Evolutionary conservation across 2,113 vertebrate genomes (phyloP), one percentile per base, ranked within the genome.

Genomic region (Cololabis saira): DNA sequence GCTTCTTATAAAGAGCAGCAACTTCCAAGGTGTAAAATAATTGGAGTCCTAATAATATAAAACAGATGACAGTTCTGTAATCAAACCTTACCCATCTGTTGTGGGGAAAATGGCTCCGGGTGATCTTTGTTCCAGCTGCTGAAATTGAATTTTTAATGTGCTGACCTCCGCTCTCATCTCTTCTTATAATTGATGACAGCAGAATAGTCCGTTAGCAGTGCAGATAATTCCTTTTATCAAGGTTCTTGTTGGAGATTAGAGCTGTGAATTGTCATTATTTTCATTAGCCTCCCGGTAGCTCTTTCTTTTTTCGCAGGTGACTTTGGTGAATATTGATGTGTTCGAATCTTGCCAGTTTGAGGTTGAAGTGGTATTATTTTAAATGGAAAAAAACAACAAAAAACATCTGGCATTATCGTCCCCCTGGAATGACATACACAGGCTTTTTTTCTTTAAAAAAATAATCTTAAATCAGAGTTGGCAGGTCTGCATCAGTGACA

Each of bases 101-200:
- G 58, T 55, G 6, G 18, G 47, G 49, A 69, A 41, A 74, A 51
- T 43, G 37, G 55, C 80, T 74, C 52, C 7, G 12, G 64, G 68
- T 76, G 56, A 52, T 82, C 53, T 80, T 68, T 78, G 51, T 65
- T 68, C 1, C 18, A 0, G 19, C 54, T 51, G 22, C 51, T 65
- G n/a, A 76, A 76, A 76, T 71, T 50, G 14, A 60, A 76, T 76
- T 74, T 76, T 33, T 71, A 65, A 73, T 61, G 16, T n/a, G 18
- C 40, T 12, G n/a, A 42, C 59, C 60, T 68, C 41, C 30, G 19
- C 47, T 73, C 53, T 67, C 54, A 43, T 51, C 47, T 74, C 22
- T 14, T 55, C 49, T 42, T 40, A 41, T 67, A 57, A 79, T 69
- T 3, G 6, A 64, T 63, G 33, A 44, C 18, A 62, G 30, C 40